Evolutionary conservation across 2,797 vertebrate genomes (phyloP), one percentile per base, ranked within the genome.

Genomic region (Staurois parvus): DNA sequence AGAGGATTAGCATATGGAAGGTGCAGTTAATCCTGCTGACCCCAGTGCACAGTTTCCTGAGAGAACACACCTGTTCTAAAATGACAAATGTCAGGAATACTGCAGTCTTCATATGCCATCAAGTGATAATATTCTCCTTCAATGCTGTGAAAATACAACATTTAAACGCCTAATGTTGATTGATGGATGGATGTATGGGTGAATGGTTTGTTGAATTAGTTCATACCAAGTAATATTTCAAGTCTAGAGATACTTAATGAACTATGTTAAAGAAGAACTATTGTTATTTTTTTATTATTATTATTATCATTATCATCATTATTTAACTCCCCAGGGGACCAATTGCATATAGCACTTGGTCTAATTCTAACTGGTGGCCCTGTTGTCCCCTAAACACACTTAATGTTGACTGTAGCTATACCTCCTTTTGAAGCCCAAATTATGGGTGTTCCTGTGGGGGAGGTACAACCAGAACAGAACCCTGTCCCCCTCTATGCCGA

Each of bases 11-110:
- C 76, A 83, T 87, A 87, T 87, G 76, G 81, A 87, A 87, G 77
- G 81, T 83, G 85, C 85, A 87, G 85, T 87, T 87, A 87, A 87
- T 87, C 85, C 85, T 69, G 69, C 19, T 87, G 85, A 87, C 85
- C 85, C 81, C 76, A 84, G 80, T 32, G 48, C 80, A 79, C 75
- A 30, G 59, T 83, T 84, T 87, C 30, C 81, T 28, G 62, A 79
- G 69, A 87, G 70, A 86, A 79, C 81, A 75, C 85, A 84, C 85
- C 81, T 84, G 81, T 79, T 83, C 81, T 75, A 64, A 56, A 79
- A 69, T 75, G 76, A 66, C 80, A 87, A 87, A 84, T 79, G 85
- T 87, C 76, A 87, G 62, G 75, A 83, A 83, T 87, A 87, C 76
- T 11, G 62, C 85, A 79, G 76, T 62, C 64, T 81, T 80, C 12